Conservation (phyloP, 1,140 invertebrate species). For the Cheumatopsyche charites region DNA sequence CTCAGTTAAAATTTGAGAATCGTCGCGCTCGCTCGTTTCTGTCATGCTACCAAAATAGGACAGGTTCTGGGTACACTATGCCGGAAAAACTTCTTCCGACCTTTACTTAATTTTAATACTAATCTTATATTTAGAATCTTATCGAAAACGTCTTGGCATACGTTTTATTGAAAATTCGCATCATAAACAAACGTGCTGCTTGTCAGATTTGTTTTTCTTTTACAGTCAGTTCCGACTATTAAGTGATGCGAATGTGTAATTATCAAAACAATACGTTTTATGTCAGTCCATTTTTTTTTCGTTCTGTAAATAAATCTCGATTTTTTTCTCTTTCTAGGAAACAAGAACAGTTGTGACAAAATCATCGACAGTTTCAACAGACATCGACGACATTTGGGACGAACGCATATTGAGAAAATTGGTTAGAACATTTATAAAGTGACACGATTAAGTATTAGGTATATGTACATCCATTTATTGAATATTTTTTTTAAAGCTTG, state of each 20-base stretch:
- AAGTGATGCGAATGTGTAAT: no score
- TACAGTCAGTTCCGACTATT: background rate
- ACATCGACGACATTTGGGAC: slow-evolving; percentile 75
- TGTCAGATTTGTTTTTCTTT: background rate
- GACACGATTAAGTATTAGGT: background rate
- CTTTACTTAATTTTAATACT: slow-evolving; percentile 1
- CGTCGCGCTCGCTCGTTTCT: background rate
- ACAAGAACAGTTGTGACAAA: slow-evolving; percentile 57
- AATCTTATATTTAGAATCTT: background rate
- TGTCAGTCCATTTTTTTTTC: no score
- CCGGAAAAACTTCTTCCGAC: slow-evolving; percentile 14
- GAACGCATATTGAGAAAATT: slow-evolving; percentile 71
- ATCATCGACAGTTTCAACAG: slow-evolving; percentile 58
- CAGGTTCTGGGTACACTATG: slow-evolving; percentile 19
- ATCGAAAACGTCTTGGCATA: slow-evolving; percentile 9
- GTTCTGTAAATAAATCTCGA: no score
- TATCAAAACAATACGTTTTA: no score
- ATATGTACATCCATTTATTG: background rate
- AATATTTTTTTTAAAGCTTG: slow-evolving; percentile 68
- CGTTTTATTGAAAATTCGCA: slow-evolving; percentile 6
- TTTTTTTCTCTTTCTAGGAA: slow-evolving; percentile 55
- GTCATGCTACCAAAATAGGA: slow-evolving; percentile 30
- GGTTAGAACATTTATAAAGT: slow-evolving; percentile 58
- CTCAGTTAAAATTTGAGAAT: slow-evolving; percentile 6
- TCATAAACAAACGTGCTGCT: background rate